Base-by-base conservation (phyloP, 1,140 invertebrate genomes). In the Leptopilina boulardi region DNA sequence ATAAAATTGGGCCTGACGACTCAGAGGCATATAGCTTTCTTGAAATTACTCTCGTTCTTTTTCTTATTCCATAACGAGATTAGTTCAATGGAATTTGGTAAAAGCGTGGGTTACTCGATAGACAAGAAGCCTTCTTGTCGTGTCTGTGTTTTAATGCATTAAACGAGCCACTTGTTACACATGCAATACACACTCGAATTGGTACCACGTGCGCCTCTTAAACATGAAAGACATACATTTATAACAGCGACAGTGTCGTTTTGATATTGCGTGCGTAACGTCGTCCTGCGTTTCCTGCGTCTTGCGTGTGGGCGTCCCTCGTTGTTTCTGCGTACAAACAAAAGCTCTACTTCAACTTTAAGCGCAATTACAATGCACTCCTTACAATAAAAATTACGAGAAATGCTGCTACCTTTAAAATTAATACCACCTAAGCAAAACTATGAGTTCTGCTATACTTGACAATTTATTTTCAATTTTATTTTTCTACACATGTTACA, bases 301-400 rank as follows among this genome's bases (percentile, higher is more conserved):
- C 59, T 80, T 76, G 81, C 76, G 83, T 81, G 85, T 87, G 85
- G 86, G 86, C 86, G 85, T 78, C 83, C 83, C 84, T 83, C 77
- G 77, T 78, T 75, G 34, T 79, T 83, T 85, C 85, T 85, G 84
- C 85, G 85, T 86, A 81, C 85, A 84, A 87, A 85, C 85, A 86
- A 84, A 38, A 84, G 77, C 80, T 79, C 13, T 76, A 79, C 73
- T 74, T 74, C 73, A 77, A 71, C 75, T 78, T 73, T 66, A 15
- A 66, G 23, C 59, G 59, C 59, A 66, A 66, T 66, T 66, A 30
- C 23, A 66, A 66, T 15, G 34, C 9, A 59, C 54, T 26, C 23
- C 23, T 66, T 66, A 8, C 26, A 26, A 66, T 66, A 30, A 66
- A 66, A n/a, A 10, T 66, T 30, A 34, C 21, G 21, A 66, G 59